Base-by-base conservation (phyloP, 2,797 vertebrate species). In the Alectoris magna region DNA sequence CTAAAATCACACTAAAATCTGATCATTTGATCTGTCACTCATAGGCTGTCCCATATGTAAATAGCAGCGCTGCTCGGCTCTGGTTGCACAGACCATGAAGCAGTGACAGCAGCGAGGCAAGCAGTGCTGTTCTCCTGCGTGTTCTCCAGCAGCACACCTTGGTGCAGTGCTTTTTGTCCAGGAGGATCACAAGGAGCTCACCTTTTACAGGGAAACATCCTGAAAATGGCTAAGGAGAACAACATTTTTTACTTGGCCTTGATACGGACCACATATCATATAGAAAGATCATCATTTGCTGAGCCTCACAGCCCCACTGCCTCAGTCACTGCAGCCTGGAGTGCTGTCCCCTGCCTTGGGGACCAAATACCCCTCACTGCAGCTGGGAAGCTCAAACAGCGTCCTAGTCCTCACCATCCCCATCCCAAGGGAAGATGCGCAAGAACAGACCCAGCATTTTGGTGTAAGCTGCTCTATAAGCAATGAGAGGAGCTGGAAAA, bases 11-110 rank as follows among this genome's bases (percentile, higher is more conserved):
- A 64, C 92, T 59, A 48, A 94, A 95, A 91, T 95, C 94, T 94
- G 92, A 91, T 67, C 80, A 94, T 95, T 92, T 95, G 96, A 96
- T 91, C 83, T 94, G 92, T 90, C 90, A 31, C 94, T 94, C 92
- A 78, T 83, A 92, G 94, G 79, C 72, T 94, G 73, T 85, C 68
- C 94, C 93, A 93, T 88, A 44, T 48, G 88, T 41, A 94, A 93
- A 88, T 55, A 87, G 66, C 92, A 96, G 77, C 92, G 94, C 49
- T 78, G 38, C 1, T 6, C 15, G n/a, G 88, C 64, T 93, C 70
- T 83, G 73, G 48, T 91, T 63, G 81, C 86, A 84, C 88, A 76
- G 70, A n/a, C 91, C 43, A 4, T 2, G 14, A 71, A 74, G 73
- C 90, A 90, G 59, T 0, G 41, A n/a, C 62, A 79, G 55, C 62